These are phyloP conservation scores for Pelagia noctiluca DNA, from an alignment of 30 jellyfish, hydroid and myxozoan genomes.

Conservation along the genomic window DNA sequence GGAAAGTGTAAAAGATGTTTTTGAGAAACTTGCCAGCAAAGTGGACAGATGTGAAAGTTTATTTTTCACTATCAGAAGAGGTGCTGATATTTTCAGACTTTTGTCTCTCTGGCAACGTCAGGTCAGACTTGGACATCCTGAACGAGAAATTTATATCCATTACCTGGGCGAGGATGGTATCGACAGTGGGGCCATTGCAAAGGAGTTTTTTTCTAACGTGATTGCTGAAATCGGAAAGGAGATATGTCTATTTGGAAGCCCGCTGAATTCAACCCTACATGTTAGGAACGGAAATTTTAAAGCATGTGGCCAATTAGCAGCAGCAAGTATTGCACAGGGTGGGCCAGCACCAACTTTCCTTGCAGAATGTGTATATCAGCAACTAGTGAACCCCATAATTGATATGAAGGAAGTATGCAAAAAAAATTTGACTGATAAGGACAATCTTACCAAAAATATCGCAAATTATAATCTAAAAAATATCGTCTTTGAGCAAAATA, in stretches of 20 bases:
- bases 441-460: too few species aligned
- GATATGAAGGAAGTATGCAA: too few species aligned
- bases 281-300: background rate
- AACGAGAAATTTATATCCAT: background rate
- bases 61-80: background rate
- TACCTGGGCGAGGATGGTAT: background rate
- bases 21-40: background rate
- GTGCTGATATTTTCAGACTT: background rate
- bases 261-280: background rate
- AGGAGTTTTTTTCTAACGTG: background rate
- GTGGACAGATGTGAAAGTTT: background rate
- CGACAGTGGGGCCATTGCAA: background rate
- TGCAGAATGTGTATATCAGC: background rate
- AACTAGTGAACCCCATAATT: background rate
- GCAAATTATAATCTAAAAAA: too few species aligned
- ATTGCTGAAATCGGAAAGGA: background rate
- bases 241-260: background rate
- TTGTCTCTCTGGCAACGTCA: background rate
- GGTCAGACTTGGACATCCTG: background rate
- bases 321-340: background rate
- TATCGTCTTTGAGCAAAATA: too few species aligned
- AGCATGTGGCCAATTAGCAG: background rate
- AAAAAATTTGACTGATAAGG: too few species aligned
- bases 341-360: background rate
- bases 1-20: background rate